Evolutionary conservation across 2,113 vertebrate species (phyloP), one percentile per base, ranked within the genome.

Genomic region (Leptodactylus fuscus): DNA sequence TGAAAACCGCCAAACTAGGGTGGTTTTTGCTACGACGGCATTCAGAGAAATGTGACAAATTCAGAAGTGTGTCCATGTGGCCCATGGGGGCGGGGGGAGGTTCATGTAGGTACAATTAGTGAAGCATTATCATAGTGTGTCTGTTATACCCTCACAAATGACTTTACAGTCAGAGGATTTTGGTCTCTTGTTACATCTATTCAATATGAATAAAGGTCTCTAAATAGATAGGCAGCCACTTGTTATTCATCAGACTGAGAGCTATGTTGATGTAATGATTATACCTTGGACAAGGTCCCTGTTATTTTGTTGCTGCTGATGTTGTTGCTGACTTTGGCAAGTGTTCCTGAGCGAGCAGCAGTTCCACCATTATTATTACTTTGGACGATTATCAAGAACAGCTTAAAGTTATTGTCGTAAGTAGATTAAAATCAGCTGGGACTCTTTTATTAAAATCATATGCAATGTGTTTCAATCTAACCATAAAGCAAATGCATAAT

Each of bases 321-420:
- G 44, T 51, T 76, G 73, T 76, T 76, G 73, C 73, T 76, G 44
- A 51, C 44, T 76, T 76, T 76, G 73, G 76, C 49, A 79, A 38
- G 34, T 38, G 76, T 60, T 79, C 32, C 29, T 2, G 18, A 55
- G 76, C 32, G 58, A 79, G 51, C 34, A 58, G 51, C 76, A 38
- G 51, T 58, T 79, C 49, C 76, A 79, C 76, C 32, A 58, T 79
- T 79, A 58, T 58, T 79, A 58, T 79, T 58, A 58, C 76, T 58
- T 58, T 58, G 49, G 73, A 32, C 18, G 46, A 51, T 76, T 51
- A 76, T 76, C 73, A 76, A 76, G 41, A 76, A 76, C 73, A 11
- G 73, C 73, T 76, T 76, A 76, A 76, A 49, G 46, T 51, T 76
- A 76, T 76, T 76, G 73, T 76, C 44, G 18, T 76, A 76, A 76